A percentile compares a stretch with the other conserved stretches of the same genome.
phyloP scores from a whole-genome alignment of 2,888 invertebrate genomes.

The Drosophila nigritarsus region DNA sequence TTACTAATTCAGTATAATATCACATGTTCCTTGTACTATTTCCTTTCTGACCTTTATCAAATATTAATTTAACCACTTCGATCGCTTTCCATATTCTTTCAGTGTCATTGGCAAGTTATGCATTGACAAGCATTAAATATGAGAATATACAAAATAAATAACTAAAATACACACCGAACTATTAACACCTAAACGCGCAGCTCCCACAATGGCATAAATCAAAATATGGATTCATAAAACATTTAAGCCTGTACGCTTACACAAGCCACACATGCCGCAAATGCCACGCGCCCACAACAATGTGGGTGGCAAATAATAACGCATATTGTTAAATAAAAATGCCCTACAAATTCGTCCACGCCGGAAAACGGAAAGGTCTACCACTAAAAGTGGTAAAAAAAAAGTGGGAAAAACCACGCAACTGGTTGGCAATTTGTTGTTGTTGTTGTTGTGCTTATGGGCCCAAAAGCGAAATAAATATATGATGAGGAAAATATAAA shows the following conservation, averaged over 20 bases:
- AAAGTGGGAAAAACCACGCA: conserved; percentile 55
- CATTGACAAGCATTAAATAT: conserved; percentile 43
- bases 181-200: conserved; percentile 71
- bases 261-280: conserved; percentile 20
- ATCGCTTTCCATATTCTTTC: neutral
- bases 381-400: conserved; percentile 39
- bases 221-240: conserved; percentile 76
- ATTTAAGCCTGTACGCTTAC: conserved; percentile 53
- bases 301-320: conserved; percentile 40
- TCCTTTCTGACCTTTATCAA: neutral
- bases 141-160: conserved; percentile 4
- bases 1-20: neutral
- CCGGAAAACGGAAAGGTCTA: conserved; percentile 63
- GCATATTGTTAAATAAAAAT: conserved; percentile 71
- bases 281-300: conserved; percentile 25
- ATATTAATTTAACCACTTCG: neutral
- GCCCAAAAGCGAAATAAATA: conserved; percentile 10
- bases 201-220: conserved; percentile 55
- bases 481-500: conserved; percentile 47
- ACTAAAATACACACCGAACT: conserved; percentile 51
- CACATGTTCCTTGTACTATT: neutral
- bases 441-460: conserved; percentile 7
- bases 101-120: conserved; percentile 31
- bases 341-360: conserved; percentile 55
- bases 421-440: conserved; percentile 69